Evolutionary conservation across 2,888 invertebrate genomes (phyloP).

Genomic region (Lissonota sp.): DNA sequence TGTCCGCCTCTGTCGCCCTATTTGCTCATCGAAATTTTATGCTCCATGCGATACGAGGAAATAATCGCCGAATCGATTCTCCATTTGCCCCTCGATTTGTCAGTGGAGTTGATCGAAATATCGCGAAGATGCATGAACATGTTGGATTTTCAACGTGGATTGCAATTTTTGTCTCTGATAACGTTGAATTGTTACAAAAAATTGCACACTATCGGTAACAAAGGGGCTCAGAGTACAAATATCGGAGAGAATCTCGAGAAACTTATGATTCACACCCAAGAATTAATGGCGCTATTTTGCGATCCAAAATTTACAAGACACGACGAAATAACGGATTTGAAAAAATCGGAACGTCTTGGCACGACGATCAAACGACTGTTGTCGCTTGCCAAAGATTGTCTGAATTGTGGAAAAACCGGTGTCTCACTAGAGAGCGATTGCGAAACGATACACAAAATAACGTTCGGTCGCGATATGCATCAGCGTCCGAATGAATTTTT

Average conservation of each 20-base stretch:
- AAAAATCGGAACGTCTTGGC: slow-evolving; percentile 71
- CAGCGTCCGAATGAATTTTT: slow-evolving; percentile 64
- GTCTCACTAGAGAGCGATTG: slow-evolving; percentile 14
- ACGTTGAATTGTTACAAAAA: slow-evolving; percentile 72
- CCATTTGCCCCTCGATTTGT: slow-evolving; percentile 77
- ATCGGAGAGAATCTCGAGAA: slow-evolving; percentile 64
- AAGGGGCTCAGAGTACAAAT: slow-evolving; percentile 70
- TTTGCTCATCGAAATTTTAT: slow-evolving; percentile 77
- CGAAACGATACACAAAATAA: slow-evolving; percentile 73
- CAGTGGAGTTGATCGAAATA: slow-evolving; percentile 74
- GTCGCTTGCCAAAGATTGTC: slow-evolving; percentile 66
- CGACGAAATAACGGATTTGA: slow-evolving; percentile 46
- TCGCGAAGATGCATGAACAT: slow-evolving; percentile 70
- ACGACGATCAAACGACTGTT: slow-evolving; percentile 73
- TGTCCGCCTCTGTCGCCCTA: slow-evolving; percentile 78
- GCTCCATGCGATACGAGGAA: slow-evolving; percentile 75
- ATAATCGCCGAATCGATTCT: slow-evolving; percentile 75
- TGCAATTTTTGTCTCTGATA: slow-evolving; percentile 62
- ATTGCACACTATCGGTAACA: slow-evolving; percentile 65
- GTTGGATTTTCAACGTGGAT: slow-evolving; percentile 71
- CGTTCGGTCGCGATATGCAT: slow-evolving; percentile 71
- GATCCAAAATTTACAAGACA: slow-evolving; percentile 67
- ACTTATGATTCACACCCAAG: slow-evolving; percentile 70
- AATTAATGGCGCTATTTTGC: slow-evolving; percentile 71
- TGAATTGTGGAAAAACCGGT: slow-evolving; percentile 53